A percentile compares a stretch with the other conserved stretches of the same genome.
Conservation (phyloP, 64 coral and sea anemone species). For the Pachyseris speciosa region DNA sequence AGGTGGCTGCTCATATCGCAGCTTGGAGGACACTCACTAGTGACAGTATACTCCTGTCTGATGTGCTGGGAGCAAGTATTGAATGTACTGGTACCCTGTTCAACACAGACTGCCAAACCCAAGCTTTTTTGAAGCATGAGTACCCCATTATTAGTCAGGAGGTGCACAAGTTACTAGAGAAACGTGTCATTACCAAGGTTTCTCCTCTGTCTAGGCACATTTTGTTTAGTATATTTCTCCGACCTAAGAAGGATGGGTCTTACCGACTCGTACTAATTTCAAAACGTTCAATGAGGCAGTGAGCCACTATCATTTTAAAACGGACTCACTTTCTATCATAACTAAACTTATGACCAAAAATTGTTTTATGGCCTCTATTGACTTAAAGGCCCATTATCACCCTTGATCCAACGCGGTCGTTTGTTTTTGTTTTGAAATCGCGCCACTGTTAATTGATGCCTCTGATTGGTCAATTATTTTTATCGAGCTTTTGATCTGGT, state of each 20-base stretch:
- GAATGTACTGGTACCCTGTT: slow-evolving; percentile 34
- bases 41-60: slow-evolving; percentile 3
- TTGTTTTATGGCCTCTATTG: slow-evolving; percentile 49
- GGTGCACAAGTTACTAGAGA: slow-evolving; percentile 16
- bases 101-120: slow-evolving; percentile 26
- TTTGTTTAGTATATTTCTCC: slow-evolving; percentile 43
- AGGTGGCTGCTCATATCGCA: not conserved
- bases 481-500: too few relatives aligned
- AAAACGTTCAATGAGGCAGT: slow-evolving; percentile 63
- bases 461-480: too few relatives aligned
- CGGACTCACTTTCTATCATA: slow-evolving; percentile 46
- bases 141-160: slow-evolving; percentile 3
- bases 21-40: slow-evolving; percentile 16
- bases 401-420: too few relatives aligned
- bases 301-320: slow-evolving; percentile 51
- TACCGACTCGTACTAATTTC: slow-evolving; percentile 37
- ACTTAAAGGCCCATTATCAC: too few relatives aligned
- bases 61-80: slow-evolving; percentile 15
- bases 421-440: too few relatives aligned
- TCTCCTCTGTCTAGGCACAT: slow-evolving; percentile 2
- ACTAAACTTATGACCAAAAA: slow-evolving; percentile 43
- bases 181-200: slow-evolving; percentile 18
- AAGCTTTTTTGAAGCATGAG: not conserved
- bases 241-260: slow-evolving; percentile 58
- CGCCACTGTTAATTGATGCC: too few relatives aligned